Evolutionary conservation across 2,888 invertebrate species (phyloP), one percentile per base, ranked within the genome.

Genomic region (Brachyopa scutellaris): DNA sequence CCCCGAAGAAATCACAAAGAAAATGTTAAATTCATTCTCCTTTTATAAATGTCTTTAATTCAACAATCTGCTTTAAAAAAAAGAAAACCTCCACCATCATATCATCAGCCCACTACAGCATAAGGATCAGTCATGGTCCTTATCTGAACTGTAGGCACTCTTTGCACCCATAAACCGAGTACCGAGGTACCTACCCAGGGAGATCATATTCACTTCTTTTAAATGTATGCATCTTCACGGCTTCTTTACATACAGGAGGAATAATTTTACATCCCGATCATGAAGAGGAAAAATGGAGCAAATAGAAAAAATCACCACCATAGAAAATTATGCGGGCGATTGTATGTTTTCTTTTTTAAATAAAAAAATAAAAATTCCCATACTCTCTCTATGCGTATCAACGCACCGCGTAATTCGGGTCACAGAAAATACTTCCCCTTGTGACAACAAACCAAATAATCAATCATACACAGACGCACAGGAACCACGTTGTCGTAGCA

Each of bases 241-340:
- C n/a, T n/a, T 62, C 17, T 8, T 1, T 47, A 74, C 79, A 80
- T 80, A 74, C 74, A 74, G 67, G n/a, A 80, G 67, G 55, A 69
- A 67, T 55, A 67, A 45, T 74, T 62, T 67, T 79, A 49, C 26
- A 74, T 40, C 26, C 38, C 33, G 1, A 29, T 6, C 61, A 47
- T 11, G 19, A 64, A 49, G 7, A 78, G 64, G 26, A 62, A 45
- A 49, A 57, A 23, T 33, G 49, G 4, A 26, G 26, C 42, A 26
- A 66, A 74, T 33, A 11, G 5, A 13, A 55, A 36, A 42, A 74
- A 40, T 67, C 61, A 67, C 73, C 57, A 62, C 67, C 74, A 74
- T 74, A 42, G 67, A 42, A 67, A 62, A 80, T 74, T 69, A 74
- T 80, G 79, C 67, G 79, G 79, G 79, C 57, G 79, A 67, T 47